Evolutionary conservation across 2,113 vertebrate genomes (phyloP).

Genomic region (Peucedramus taeniatus): DNA sequence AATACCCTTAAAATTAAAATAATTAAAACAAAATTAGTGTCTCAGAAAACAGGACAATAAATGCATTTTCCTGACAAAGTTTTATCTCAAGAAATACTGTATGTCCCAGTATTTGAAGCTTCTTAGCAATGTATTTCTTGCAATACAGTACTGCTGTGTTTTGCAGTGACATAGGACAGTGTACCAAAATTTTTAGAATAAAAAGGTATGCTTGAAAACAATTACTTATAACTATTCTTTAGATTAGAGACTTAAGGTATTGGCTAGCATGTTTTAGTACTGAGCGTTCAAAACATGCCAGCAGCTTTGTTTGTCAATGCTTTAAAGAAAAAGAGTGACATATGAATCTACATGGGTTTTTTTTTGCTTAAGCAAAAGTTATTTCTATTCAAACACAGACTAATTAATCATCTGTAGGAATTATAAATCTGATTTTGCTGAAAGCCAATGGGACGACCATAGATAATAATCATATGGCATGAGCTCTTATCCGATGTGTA

Average conservation of each 20-base stretch:
- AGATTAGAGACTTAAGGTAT: neutral
- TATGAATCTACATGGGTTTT: neutral
- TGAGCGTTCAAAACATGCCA: neutral
- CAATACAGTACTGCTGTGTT: neutral
- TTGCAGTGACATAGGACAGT: neutral
- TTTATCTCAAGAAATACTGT: neutral
- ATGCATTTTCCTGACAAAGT: neutral
- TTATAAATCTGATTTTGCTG: neutral
- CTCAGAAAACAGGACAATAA: neutral
- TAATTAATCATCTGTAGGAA: neutral
- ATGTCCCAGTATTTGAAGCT: neutral
- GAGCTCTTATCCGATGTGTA: neutral
- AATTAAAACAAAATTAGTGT: neutral
- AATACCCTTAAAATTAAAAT: constrained; percentile 82
- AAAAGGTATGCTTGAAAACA: neutral
- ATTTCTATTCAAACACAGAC: neutral
- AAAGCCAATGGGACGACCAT: neutral
- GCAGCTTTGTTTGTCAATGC: neutral
- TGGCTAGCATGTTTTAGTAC: neutral
- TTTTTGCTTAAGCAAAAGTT: neutral
- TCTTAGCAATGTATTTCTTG: neutral
- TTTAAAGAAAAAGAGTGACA: neutral
- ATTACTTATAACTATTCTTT: neutral
- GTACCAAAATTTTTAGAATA: neutral
- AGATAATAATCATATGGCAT: neutral